Percentiles rank a stretch among this genome's conserved stretches.
Conservation (phyloP, 2,888 invertebrate species). For the Drosophila cognata region DNA sequence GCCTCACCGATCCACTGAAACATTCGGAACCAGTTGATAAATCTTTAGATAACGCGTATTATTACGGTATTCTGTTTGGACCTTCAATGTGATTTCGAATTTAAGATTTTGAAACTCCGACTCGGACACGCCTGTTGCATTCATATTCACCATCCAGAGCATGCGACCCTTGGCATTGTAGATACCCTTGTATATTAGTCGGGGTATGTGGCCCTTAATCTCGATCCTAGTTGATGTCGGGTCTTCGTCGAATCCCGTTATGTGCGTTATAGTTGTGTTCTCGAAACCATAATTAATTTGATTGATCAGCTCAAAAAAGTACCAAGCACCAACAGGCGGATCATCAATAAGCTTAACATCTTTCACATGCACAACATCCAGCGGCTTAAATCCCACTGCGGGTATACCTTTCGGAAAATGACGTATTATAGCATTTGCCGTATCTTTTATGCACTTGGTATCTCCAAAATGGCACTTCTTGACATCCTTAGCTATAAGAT, state of each 20-base stretch:
- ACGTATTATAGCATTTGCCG: constrained; percentile 63
- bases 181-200: constrained; percentile 57
- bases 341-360: constrained; percentile 55
- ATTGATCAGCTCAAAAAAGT: constrained; percentile 56
- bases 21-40: constrained; percentile 58
- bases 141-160: constrained; percentile 60
- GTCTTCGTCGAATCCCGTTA: constrained; percentile 59
- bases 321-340: constrained; percentile 49
- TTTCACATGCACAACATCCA: constrained; percentile 56
- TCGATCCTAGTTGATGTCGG: constrained; percentile 55
- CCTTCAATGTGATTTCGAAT: constrained; percentile 58
- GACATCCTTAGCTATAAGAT: constrained; percentile 42
- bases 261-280: constrained; percentile 65
- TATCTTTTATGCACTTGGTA: constrained; percentile 64
- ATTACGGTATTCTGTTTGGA: constrained; percentile 62
- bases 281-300: constrained; percentile 70
- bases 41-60: constrained; percentile 65
- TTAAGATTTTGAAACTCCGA: constrained; percentile 62
- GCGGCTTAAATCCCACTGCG: constrained; percentile 69
- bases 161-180: constrained; percentile 59
- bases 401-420: constrained; percentile 72
- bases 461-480: constrained; percentile 68
- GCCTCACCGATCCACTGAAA: constrained; percentile 57
- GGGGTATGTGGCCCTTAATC: constrained; percentile 56
- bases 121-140: constrained; percentile 44